phyloP scores from a whole-genome alignment of 2,113 vertebrate species.

The Cygnus buccinator region DNA sequence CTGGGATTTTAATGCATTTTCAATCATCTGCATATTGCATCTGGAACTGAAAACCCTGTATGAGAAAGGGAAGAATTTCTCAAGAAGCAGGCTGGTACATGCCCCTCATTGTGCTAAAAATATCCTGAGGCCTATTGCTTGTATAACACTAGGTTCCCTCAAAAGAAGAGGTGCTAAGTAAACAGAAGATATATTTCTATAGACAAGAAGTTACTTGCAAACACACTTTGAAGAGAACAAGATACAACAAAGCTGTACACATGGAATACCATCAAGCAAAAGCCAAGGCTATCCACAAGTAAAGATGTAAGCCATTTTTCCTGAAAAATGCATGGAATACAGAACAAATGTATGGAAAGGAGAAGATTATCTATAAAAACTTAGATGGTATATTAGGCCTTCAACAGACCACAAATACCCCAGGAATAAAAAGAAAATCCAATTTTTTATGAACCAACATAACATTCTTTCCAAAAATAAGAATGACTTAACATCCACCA shows the following conservation, averaged over 20 bases:
- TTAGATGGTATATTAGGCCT: neutral
- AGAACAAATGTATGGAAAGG: neutral
- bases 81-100: neutral
- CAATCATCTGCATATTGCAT: neutral
- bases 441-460: neutral
- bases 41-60: neutral
- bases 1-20: neutral
- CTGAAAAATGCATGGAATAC: neutral
- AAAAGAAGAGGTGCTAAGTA: neutral
- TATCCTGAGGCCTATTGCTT: neutral
- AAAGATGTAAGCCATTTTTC: neutral
- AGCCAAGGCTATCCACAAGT: neutral
- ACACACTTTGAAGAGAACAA: neutral
- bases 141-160: neutral
- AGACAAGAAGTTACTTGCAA: neutral
- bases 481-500: neutral
- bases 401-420: neutral
- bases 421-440: neutral
- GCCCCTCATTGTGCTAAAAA: neutral
- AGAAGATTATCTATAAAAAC: neutral
- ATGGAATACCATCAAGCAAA: neutral
- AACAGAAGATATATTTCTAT: neutral
- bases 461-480: neutral
- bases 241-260: fast-evolving
- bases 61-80: neutral